These are phyloP conservation scores for Siderastrea radians DNA, from an alignment of 92 coral and sea anemone species.

Conservation along the genomic window DNA sequence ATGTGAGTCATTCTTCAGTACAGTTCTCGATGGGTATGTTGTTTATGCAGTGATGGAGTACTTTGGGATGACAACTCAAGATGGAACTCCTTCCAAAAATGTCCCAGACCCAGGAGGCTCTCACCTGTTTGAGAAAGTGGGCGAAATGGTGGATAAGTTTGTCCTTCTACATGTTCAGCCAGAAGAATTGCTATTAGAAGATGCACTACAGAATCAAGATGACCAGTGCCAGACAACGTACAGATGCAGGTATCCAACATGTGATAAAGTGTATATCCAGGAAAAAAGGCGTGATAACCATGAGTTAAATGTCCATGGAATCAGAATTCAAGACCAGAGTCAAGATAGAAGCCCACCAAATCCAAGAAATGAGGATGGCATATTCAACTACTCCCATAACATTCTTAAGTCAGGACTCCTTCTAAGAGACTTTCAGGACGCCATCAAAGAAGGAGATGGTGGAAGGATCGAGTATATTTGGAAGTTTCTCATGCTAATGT, in stretches of 20 bases:
- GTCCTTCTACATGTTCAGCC: constrained; percentile 29
- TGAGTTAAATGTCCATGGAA: constrained; percentile 12
- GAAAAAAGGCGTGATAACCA: constrained; percentile 8
- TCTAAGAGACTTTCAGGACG: constrained; percentile 45
- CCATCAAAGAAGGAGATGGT: constrained; percentile 60
- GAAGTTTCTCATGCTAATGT: constrained; percentile 59
- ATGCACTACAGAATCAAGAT: constrained; percentile 1
- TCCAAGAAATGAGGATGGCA: constrained; percentile 31
- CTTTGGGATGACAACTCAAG: constrained; percentile 52
- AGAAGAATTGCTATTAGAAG: constrained; percentile 8
- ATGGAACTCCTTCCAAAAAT: constrained; percentile 20
- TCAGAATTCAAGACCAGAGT: constrained; percentile 25
- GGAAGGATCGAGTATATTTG: constrained; percentile 34
- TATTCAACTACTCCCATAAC: constrained; percentile 39
- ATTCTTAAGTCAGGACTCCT: constrained; percentile 47
- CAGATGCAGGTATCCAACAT: constrained; percentile 17
- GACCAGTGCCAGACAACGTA: constrained; percentile 17
- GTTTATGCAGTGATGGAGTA: constrained; percentile 34
- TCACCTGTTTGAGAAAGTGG: constrained; percentile 6
- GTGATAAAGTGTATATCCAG: background rate
- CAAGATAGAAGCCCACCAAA: constrained; percentile 25
- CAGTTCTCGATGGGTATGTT: constrained; percentile 51
- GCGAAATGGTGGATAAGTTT: constrained; percentile 15
- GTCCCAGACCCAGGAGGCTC: background rate
- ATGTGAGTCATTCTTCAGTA: constrained; percentile 49